A percentile compares a stretch with the other conserved stretches of the same genome.
phyloP scores from a whole-genome alignment of 2,888 invertebrate genomes.

The Ommatoiulus sabulosus region DNA sequence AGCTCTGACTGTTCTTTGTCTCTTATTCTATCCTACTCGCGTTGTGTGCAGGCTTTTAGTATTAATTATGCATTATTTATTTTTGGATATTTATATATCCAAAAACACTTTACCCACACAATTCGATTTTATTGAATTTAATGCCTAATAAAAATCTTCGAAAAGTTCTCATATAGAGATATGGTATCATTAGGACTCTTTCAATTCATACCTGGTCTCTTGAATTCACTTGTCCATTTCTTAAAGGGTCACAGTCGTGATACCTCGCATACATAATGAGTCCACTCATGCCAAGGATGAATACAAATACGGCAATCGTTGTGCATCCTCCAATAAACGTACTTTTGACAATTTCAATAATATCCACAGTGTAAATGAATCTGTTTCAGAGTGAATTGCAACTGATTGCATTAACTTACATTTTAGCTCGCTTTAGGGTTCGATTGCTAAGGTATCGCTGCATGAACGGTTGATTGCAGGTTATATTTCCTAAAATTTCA shows the following conservation, averaged over 20 bases:
- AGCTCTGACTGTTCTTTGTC: no score
- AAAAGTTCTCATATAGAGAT: no score
- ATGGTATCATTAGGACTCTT: no score
- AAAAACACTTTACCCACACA: no score
- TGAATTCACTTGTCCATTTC: slow-evolving; percentile 44
- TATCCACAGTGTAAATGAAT: background rate
- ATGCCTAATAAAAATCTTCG: no score
- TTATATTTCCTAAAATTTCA: background rate
- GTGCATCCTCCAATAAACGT: slow-evolving; percentile 8
- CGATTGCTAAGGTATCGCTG: slow-evolving; percentile 54
- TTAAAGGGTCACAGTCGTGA: slow-evolving; percentile 55
- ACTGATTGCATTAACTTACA: background rate
- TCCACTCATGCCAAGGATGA: slow-evolving; percentile 37
- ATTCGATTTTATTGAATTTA: no score
- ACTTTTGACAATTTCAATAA: background rate
- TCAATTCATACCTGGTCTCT: slow-evolving; percentile 55
- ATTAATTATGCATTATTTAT: no score
- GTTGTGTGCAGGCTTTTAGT: no score
- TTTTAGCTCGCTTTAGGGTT: slow-evolving; percentile 53
- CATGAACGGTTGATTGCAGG: slow-evolving; percentile 42
- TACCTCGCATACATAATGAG: slow-evolving; percentile 55
- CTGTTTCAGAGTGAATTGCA: background rate
- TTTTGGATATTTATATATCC: no score
- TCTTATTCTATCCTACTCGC: no score
- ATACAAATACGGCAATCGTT: background rate